These are phyloP conservation scores for Mesitornis unicolor DNA, from an alignment of 2,113 vertebrate species.

Conservation along the genomic window DNA sequence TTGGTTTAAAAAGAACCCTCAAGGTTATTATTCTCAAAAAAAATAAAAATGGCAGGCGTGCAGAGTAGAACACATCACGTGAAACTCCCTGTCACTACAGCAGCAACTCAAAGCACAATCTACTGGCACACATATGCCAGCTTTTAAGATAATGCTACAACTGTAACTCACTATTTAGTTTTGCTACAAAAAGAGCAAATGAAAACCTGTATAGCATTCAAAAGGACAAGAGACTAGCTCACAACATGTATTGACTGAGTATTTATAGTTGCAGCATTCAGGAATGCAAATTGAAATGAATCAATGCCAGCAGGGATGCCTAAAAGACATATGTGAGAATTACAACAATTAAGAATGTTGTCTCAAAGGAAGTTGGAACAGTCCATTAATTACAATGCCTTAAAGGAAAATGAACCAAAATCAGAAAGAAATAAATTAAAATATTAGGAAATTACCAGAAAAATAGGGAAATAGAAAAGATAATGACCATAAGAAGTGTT, in stretches of 20 bases:
- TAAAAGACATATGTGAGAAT: constrained; percentile 73
- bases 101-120: background rate
- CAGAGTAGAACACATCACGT: background rate
- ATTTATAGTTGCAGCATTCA: constrained; percentile 59
- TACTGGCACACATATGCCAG: background rate
- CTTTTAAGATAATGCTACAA: background rate
- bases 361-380: constrained; percentile 73
- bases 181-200: background rate
- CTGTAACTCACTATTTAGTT: background rate
- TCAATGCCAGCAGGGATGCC: constrained; percentile 63
- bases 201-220: background rate
- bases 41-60: background rate
- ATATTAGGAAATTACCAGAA: constrained; percentile 48
- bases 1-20: background rate
- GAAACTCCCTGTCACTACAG: background rate
- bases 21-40: background rate
- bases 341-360: constrained; percentile 72
- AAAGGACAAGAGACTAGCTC: background rate
- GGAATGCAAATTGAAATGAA: constrained; percentile 68
- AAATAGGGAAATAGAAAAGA: background rate
- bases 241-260: constrained; percentile 18
- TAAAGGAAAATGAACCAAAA: constrained; percentile 66
- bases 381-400: constrained; percentile 75
- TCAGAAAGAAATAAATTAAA: constrained; percentile 59
- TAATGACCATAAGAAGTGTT: background rate